Evolutionary conservation across 1,140 invertebrate species (phyloP).

Genomic region (Bombus turneri): DNA sequence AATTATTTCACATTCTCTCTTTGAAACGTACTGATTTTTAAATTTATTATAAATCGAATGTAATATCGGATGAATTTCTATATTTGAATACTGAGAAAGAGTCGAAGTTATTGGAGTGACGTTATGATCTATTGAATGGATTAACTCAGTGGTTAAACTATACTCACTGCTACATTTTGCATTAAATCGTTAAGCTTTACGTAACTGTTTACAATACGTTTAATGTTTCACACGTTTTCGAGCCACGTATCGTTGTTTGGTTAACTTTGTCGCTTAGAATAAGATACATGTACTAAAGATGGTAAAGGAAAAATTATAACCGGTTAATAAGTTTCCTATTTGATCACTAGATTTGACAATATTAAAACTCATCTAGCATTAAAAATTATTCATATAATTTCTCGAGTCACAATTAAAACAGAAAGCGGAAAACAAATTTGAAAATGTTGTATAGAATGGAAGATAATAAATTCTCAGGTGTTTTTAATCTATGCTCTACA

Average conservation of each 20-base stretch:
- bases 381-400: not conserved
- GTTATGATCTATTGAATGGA: not conserved
- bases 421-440: not conserved
- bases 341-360: not conserved
- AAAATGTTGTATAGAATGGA: not conserved
- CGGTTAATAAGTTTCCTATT: not conserved
- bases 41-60: not conserved
- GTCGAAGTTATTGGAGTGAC: not conserved
- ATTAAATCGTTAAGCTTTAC: not conserved
- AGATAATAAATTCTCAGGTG: not conserved
- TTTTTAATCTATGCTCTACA: not conserved
- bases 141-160: not conserved
- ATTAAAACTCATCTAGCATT: not conserved
- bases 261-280: no score
- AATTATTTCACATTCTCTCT: conserved; percentile 4
- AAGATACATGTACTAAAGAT: not conserved
- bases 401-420: not conserved
- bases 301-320: not conserved
- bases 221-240: not conserved
- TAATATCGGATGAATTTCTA: not conserved
- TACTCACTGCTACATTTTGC: no score
- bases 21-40: not conserved
- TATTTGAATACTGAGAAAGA: not conserved
- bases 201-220: not conserved
- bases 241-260: not conserved